phyloP scores from a whole-genome alignment of 1,140 invertebrate species.

The Venustaconcha ellipsiformis region DNA sequence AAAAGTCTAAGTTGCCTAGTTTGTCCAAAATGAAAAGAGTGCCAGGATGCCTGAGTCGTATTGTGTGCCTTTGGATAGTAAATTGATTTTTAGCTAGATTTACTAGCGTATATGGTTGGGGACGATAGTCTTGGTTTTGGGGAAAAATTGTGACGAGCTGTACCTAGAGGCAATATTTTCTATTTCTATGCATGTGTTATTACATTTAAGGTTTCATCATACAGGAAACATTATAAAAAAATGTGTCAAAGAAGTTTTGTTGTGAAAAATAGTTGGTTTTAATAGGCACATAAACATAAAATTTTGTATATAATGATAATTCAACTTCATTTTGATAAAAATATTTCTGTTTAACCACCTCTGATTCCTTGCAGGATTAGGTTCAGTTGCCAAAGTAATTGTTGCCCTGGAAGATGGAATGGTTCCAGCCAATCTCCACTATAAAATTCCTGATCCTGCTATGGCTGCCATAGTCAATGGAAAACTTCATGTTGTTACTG shows the following conservation, averaged over 20 bases:
- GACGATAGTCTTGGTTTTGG: no score
- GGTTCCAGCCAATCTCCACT: slow-evolving; percentile 93
- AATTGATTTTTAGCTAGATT: no score
- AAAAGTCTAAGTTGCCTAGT: no score
- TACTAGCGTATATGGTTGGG: no score
- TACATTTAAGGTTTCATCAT: not conserved
- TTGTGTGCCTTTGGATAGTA: no score
- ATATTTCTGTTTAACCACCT: not conserved
- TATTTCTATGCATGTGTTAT: not conserved
- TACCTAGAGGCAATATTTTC: no score
- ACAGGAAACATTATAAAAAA: not conserved
- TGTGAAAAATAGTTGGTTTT: not conserved
- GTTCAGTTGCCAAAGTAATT: slow-evolving; percentile 87
- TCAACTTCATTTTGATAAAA: not conserved
- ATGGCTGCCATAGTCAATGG: slow-evolving; percentile 89
- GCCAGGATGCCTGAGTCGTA: no score
- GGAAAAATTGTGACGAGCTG: no score
- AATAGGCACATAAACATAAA: no score
- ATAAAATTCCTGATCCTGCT: slow-evolving; percentile 84
- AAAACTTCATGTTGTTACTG: slow-evolving; percentile 85
- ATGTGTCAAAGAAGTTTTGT: not conserved
- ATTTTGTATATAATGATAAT: not conserved
- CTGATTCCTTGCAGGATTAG: slow-evolving; percentile 74
- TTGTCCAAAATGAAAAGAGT: no score
- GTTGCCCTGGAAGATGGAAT: slow-evolving; percentile 89